Evolutionary conservation across 2,113 vertebrate species (phyloP), one percentile per base, ranked within the genome.

Genomic region (Pollachius pollachius): DNA sequence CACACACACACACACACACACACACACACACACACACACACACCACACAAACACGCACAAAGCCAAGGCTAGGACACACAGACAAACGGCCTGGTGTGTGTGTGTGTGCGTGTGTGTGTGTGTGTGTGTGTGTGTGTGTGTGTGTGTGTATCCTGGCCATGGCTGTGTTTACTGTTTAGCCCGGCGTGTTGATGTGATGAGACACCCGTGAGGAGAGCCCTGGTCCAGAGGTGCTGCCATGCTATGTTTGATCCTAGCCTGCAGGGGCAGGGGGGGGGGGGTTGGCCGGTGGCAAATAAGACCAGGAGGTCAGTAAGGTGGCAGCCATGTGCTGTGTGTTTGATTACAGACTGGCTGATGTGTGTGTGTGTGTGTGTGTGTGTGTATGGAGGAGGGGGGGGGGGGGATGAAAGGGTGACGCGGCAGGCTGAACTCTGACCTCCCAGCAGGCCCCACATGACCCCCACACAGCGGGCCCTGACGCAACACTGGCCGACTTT

Each of bases 131-230:
- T 48, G 41, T 48, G 41, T 48, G 41, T 48, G 41, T 48, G 4
- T 48, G 41, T 48, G 41, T 48, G 41, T 48, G 9, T 48, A 84
- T 74, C 41, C 86, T 85, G 81, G 62, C 75, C 58, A 9, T 48
- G 79, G 71, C 75, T 82, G 80, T 91, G 85, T 91, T 91, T 89
- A 87, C 85, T 90, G 86, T 90, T 90, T 87, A 76, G 76, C 79
- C 73, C 77, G 81, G 75, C 37, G 75, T 84, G 85, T 84, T 86
- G 85, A 87, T 84, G 81, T 86, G 89, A 90, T 83, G 78, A 84
- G 89, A 90, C 87, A 90, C 85, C 81, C 83, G 76, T 76, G 82
- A 84, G 84, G 88, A 89, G 86, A 89, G 84, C 81, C 63, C 74
- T 56, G 62, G 86, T 79, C 84, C 86, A 84, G 83, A 81, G 85